These are phyloP conservation scores for Ichneumon xanthorius DNA, from an alignment of 2,888 invertebrate genomes.

Conservation along the genomic window DNA sequence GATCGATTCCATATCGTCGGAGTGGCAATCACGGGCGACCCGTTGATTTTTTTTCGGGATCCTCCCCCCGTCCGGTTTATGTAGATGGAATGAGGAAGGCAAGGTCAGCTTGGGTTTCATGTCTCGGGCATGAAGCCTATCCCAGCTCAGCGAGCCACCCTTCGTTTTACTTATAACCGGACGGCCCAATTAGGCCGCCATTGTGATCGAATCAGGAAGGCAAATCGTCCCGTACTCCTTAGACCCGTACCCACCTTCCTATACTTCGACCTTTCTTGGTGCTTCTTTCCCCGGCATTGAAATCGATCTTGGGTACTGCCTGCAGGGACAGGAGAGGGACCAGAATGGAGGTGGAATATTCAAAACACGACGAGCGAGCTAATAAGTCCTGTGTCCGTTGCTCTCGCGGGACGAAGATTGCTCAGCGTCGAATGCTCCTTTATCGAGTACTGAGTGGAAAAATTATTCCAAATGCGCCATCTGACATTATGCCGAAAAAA, in stretches of 20 bases:
- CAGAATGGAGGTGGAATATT: conserved; percentile 26
- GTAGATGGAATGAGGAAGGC: conserved; percentile 47
- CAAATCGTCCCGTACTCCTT: conserved; percentile 51
- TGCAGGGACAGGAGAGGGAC: conserved; percentile 19
- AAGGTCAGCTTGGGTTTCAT: conserved; percentile 61
- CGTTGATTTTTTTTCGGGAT: conserved; percentile 22
- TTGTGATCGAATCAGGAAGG: conserved; percentile 69
- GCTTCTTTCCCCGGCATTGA: conserved; percentile 34
- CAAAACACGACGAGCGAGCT: conserved; percentile 48
- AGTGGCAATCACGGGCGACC: conserved; percentile 52
- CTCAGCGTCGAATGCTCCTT: conserved; percentile 12
- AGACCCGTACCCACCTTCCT: conserved; percentile 37
- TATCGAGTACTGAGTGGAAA: background rate
- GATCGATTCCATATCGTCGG: conserved; percentile 54
- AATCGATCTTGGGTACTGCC: conserved; percentile 54
- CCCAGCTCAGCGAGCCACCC: conserved; percentile 49
- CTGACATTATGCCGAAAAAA: background rate
- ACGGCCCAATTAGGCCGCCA: conserved; percentile 67
- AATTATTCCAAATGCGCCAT: background rate
- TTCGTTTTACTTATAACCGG: conserved; percentile 65
- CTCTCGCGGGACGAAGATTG: conserved; percentile 40
- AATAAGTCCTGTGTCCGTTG: conserved; percentile 43
- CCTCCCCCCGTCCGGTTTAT: conserved; percentile 35
- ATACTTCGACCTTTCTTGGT: conserved; percentile 19
- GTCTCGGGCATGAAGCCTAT: conserved; percentile 10